phyloP scores from a whole-genome alignment of 2,797 vertebrate species.

The Diplodus puntazzo region DNA sequence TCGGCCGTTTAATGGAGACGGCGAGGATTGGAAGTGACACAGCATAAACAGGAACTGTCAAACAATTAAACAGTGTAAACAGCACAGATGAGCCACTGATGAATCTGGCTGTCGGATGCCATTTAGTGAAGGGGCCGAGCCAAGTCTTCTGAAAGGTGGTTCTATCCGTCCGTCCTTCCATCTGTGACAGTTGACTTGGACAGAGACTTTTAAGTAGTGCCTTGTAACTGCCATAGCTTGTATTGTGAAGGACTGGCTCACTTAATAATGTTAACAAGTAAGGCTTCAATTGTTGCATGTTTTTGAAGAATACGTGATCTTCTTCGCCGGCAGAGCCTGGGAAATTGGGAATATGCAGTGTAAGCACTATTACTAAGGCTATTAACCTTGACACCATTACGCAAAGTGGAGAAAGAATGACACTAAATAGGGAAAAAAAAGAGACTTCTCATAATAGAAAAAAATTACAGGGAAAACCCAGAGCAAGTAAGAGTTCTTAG shows the following conservation, averaged over 20 bases:
- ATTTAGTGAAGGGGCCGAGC: slow-evolving; percentile 64
- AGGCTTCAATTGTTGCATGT: slow-evolving; percentile 12
- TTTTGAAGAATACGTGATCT: slow-evolving; percentile 45
- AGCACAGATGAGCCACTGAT: slow-evolving; percentile 84
- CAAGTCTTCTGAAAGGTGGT: slow-evolving; percentile 63
- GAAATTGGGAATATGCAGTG: slow-evolving; percentile 62
- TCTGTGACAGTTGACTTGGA: slow-evolving; percentile 50
- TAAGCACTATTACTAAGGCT: slow-evolving; percentile 54
- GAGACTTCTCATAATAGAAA: slow-evolving; percentile 49
- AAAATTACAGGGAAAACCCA: slow-evolving; percentile 40
- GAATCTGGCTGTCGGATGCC: slow-evolving; percentile 79
- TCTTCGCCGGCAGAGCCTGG: slow-evolving; percentile 36
- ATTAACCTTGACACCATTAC: slow-evolving; percentile 76
- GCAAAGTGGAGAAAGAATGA: slow-evolving; percentile 64
- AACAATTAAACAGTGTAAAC: slow-evolving; percentile 85
- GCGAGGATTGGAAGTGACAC: slow-evolving; percentile 83
- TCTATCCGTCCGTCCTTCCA: slow-evolving; percentile 41
- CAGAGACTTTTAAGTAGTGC: slow-evolving; percentile 18
- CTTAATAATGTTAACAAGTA: not conserved
- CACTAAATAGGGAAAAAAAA: slow-evolving; percentile 56
- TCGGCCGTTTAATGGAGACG: slow-evolving; percentile 58
- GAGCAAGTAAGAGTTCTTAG: slow-evolving; percentile 34
- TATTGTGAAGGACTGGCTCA: not conserved
- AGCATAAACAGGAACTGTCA: slow-evolving; percentile 85
- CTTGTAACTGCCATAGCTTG: not conserved